phyloP scores from a whole-genome alignment of 2,113 vertebrate species.

The Acanthisitta chloris region DNA sequence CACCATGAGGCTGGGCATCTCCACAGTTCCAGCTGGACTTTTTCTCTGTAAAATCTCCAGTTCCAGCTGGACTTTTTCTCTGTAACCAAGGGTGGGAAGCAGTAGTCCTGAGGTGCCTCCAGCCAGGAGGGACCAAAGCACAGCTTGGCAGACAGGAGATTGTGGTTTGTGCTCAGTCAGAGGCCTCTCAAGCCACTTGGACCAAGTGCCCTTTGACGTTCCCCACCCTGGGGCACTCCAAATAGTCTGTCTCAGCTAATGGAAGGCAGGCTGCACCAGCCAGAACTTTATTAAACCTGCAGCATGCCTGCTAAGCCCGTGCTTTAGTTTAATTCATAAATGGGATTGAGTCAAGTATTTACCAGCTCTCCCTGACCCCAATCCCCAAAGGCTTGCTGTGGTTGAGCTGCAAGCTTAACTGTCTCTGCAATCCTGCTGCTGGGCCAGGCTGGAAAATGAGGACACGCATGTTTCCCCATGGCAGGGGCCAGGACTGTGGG shows the following conservation, averaged over 20 bases:
- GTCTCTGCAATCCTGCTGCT: not conserved
- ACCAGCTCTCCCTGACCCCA: not conserved
- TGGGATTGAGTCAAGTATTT: not conserved
- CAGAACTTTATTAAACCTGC: not conserved
- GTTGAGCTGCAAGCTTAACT: not conserved
- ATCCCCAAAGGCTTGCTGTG: not conserved
- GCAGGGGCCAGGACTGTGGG: fast-evolving
- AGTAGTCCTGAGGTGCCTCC: fast-evolving
- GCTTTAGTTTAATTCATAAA: constrained; percentile 23
- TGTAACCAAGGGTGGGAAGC: not conserved
- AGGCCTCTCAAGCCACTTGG: fast-evolving
- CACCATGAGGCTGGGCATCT: not conserved
- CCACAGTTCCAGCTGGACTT: not conserved
- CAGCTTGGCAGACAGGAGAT: not conserved
- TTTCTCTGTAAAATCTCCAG: not conserved
- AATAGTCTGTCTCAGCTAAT: not conserved
- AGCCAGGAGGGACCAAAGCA: fast-evolving
- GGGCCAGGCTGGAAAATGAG: not conserved
- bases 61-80: no score
- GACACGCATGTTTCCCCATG: fast-evolving
- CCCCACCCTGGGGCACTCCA: not conserved
- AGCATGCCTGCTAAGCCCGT: not conserved
- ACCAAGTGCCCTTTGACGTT: not conserved
- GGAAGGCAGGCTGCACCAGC: not conserved
- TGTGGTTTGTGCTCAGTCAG: not conserved